Conservation (phyloP, 2,113 vertebrate species). For the Oceanites oceanicus region DNA sequence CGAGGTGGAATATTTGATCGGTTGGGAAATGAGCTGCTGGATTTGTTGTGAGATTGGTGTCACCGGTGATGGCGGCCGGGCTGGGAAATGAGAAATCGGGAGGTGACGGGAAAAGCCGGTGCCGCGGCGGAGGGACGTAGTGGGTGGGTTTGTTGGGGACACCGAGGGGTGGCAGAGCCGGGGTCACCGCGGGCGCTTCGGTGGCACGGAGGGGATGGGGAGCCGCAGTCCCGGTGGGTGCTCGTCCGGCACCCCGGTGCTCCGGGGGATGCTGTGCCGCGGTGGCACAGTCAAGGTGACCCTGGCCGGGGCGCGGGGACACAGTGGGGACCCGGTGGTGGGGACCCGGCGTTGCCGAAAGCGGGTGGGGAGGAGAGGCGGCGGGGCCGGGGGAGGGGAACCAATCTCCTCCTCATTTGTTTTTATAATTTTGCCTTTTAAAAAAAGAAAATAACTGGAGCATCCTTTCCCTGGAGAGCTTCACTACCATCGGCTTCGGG, state of each 20-base stretch:
- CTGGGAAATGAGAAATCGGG: background rate
- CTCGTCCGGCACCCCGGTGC: no score
- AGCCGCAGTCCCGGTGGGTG: accelerated
- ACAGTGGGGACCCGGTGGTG: no score
- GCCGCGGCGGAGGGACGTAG: accelerated
- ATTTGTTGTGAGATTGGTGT: slow-evolving; percentile 74
- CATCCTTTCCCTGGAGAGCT: slow-evolving; percentile 13
- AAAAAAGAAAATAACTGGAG: slow-evolving; percentile 38
- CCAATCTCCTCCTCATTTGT: slow-evolving; percentile 22
- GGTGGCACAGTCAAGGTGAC: background rate
- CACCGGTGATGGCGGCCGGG: slow-evolving; percentile 38
- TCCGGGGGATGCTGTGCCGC: accelerated
- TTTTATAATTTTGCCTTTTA: slow-evolving; percentile 43
- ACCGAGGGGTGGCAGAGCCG: background rate
- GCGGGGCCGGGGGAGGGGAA: background rate
- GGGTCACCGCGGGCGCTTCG: accelerated
- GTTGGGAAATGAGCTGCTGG: slow-evolving; percentile 70
- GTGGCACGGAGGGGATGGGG: background rate
- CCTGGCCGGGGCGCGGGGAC: accelerated
- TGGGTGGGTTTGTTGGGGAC: background rate
- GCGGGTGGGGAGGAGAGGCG: background rate
- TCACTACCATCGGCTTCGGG: background rate
- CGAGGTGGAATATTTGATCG: slow-evolving; percentile 70
- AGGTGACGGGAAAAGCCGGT: background rate
- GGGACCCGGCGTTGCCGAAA: background rate